Base-by-base conservation (phyloP, 1,140 invertebrate species). In the Anoplophora glabripennis region DNA sequence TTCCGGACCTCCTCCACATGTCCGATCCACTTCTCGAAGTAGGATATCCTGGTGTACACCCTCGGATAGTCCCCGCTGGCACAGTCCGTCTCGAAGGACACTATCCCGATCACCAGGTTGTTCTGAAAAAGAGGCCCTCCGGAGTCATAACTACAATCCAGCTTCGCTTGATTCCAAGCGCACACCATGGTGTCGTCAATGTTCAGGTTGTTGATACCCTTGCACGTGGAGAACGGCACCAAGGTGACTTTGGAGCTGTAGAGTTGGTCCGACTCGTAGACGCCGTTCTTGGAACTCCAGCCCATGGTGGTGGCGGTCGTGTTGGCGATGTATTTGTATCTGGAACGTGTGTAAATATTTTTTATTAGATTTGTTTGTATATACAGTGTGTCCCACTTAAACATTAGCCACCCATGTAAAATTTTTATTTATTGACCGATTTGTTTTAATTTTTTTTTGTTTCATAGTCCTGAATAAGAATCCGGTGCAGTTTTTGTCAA, bases 151-250 rank as follows among this genome's bases (percentile, higher is more conserved):
- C 54, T 38, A 40, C 59, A 61, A 40, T 57, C 54, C 38, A 34
- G 28, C 4, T 34, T 57, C 0, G 51, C 53, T 7, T 57, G 40
- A 18, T 57, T 52, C n/a, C 52, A 57, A 34, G 53, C 59, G 21
- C 59, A 61, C 35, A 61, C 46, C 53, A 61, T 61, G 15, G 59
- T 57, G 35, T 57, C 47, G 33, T 61, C 59, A 8, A 61, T 52
- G 4, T 28, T 35, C 10, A 51, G 46, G 10, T 36, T 41, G 36
- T 52, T 56, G 7, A 61, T 21, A 9, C 38, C 57, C 37, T 53
- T 36, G 18, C 59, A 61, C 7, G 38, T 40, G 46, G 56, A 47
- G 41, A 51, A 61, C 17, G 53, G 41, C 45, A 61, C 52, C 14
- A 61, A 38, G 12, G 52, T 61, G 3, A 61, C 48, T n/a, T 61